Percentiles rank a stretch among this genome's conserved stretches.
These are phyloP conservation scores for Geothlypis trichas DNA, from an alignment of 2,113 vertebrate species.

Conservation along the genomic window DNA sequence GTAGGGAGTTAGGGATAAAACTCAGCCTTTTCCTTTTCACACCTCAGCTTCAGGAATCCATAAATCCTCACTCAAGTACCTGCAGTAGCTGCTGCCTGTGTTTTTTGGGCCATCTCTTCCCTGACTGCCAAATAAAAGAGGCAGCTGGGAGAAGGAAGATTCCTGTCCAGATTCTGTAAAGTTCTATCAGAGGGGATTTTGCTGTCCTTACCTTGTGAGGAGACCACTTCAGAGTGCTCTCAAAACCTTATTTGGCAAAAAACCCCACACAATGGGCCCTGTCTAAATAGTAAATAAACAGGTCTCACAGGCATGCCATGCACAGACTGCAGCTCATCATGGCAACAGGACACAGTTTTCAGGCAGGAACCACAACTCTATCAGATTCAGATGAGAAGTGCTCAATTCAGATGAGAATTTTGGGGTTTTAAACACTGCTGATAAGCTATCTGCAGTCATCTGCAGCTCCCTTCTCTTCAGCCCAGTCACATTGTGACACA, in stretches of 20 bases:
- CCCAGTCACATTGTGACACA: neutral
- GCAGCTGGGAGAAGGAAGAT: neutral
- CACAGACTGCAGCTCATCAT: neutral
- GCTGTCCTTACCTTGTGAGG: neutral
- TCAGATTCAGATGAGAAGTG: neutral
- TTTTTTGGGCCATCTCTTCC: neutral
- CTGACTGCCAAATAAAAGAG: neutral
- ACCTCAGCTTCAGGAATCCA: neutral
- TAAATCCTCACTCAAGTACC: neutral
- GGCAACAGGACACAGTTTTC: neutral
- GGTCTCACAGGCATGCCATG: neutral
- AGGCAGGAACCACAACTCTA: neutral
- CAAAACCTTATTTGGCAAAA: neutral
- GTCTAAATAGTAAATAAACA: neutral
- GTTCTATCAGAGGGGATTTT: neutral
- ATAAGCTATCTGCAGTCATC: neutral
- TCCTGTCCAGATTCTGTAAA: neutral
- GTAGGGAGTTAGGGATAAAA: neutral
- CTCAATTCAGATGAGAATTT: neutral
- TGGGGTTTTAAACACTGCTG: neutral
- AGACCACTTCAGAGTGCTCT: neutral
- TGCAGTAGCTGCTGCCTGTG: neutral
- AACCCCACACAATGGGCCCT: accelerated
- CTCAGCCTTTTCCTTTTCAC: neutral
- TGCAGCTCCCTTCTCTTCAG: neutral